Base-by-base conservation (phyloP, 2,113 vertebrate species). In the Entosphenus tridentatus region DNA sequence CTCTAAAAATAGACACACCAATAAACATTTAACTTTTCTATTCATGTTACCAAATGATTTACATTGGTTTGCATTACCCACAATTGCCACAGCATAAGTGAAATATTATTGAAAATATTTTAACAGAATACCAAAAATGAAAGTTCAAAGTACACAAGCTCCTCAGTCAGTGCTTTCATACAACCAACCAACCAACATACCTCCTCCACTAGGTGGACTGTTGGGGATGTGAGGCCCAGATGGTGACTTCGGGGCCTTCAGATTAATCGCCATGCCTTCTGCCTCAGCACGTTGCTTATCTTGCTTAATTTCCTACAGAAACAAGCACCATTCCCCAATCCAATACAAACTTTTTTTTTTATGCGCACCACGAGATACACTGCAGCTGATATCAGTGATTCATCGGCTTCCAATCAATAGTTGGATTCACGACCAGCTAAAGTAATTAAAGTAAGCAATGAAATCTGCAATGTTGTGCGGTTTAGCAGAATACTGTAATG, bases 211-310 rank as follows among this genome's bases (percentile, higher is more conserved):
- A n/a, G n/a, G 62, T 65, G 62, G 21, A 16, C 62, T 21, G 21
- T 21, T 21, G 11, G n/a, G 62, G 21, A 65, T 16, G n/a, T n/a
- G 62, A 65, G 62, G 62, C 62, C 62, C n/a, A 16, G 62, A 65
- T 16, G 62, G 62, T 65, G 62, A 65, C n/a, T n/a, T n/a, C 62
- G 62, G 62, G n/a, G 62, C 62, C 21, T 65, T 65, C 21, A 65
- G 62, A 65, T 65, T 21, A 65, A 65, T 11, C n/a, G 89, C 86
- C 0, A 89, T 83, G 0, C 88, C 89, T 56, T 92, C 87, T 12
- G 82, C 82, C 69, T 95, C 89, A 0, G 89, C 89, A 71, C 81
- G 84, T 71, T 82, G 86, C 54, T 87, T 86, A 73, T 95, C 89
- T 68, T 89, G 88, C 57, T 95, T 83, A 2, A 95, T 91, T 83